Base-by-base conservation (phyloP, 2,888 invertebrate species). In the Laothoe populi region DNA sequence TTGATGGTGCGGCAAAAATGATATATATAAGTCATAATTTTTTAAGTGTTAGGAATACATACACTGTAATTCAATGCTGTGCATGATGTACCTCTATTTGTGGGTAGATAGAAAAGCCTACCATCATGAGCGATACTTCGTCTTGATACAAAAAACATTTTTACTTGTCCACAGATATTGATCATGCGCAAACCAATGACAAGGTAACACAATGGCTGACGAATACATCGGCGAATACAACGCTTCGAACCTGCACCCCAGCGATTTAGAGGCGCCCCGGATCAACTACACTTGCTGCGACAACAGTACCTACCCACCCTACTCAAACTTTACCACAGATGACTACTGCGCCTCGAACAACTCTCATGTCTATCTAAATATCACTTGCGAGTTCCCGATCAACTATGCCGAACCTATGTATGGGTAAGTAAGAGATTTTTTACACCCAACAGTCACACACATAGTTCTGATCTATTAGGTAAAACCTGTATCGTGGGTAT, bases 341-440 rank as follows among this genome's bases (percentile, higher is more conserved):
- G 91, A 92, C 65, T 92, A 81, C 63, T 92, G 92, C 64, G 72
- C 81, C 3, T 90, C 91, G 0, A 91, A 92, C 53, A 74, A 86
- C 62, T 89, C 91, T 0, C 91, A 90, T 59, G 82, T 83, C 0
- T 94, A 94, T 72, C 78, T 95, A 64, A 96, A 96, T 78, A 94
- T 96, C 0, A 95, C 95, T 0, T 93, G 93, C 64, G 95, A 95
- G 72, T 93, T 95, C 73, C 96, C 90, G 0, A 94, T 96, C 63
- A 90, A 92, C 60, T 95, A 95, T 83, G 95, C 96, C 0, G 93
- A 95, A 63, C 95, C 96, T 26, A 93, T 97, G 84, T 95, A 96
- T 83, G 96, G 96, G 69, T 90, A 66, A 84, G 88, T 88, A 7
- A 13, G 13, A 13, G 10, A 38, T 38, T 38, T 8, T 38, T 31